phyloP scores from a whole-genome alignment of 2,113 vertebrate species.

The Eudyptes chrysolophus region DNA sequence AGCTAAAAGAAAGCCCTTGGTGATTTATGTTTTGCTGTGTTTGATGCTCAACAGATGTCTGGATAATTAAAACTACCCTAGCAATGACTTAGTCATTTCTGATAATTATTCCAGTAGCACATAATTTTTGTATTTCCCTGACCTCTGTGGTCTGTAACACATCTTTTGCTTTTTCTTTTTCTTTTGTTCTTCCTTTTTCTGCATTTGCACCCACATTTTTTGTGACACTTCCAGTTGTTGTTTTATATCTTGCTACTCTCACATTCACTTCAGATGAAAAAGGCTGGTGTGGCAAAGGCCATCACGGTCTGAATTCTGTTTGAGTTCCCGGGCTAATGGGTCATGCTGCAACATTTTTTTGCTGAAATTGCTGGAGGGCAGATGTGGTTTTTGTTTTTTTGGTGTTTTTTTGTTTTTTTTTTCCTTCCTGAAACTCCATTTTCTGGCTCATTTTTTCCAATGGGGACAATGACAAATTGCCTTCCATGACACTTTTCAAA shows the following conservation, averaged over 20 bases:
- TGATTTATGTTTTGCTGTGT: background rate
- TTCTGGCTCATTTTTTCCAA: background rate
- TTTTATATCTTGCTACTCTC: background rate
- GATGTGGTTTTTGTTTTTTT: background rate
- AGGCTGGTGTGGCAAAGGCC: background rate
- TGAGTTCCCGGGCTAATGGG: background rate
- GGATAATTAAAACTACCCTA: constrained; percentile 17
- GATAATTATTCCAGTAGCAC: background rate
- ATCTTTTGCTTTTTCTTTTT: background rate
- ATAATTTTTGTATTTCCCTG: background rate
- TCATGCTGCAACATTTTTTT: background rate
- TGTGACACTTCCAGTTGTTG: background rate
- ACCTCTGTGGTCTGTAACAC: background rate
- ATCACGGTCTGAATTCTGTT: background rate
- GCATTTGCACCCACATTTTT: background rate
- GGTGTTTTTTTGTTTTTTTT: background rate
- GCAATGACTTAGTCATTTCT: background rate
- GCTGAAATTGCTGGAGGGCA: background rate
- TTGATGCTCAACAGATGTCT: constrained; percentile 22
- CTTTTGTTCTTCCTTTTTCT: background rate
- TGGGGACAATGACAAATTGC: background rate
- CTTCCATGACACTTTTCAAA: background rate
- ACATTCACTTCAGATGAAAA: background rate
- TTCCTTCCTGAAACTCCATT: background rate
- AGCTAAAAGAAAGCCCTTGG: background rate